Evolutionary conservation across 2,888 invertebrate species (phyloP).

Genomic region (Schizaphis graminum): DNA sequence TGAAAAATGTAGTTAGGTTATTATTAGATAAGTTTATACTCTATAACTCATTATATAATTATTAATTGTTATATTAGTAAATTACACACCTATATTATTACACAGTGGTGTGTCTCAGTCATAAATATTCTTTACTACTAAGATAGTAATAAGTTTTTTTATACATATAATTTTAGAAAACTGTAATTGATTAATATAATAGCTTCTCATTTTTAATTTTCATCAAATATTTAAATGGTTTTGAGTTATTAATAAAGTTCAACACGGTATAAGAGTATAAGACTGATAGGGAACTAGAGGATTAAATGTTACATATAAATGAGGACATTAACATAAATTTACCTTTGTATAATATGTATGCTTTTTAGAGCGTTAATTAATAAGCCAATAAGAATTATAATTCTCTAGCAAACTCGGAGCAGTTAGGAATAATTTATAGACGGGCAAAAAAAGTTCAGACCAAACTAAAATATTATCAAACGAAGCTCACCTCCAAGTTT

Average conservation of each 20-base stretch:
- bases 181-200: no score
- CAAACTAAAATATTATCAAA: neutral
- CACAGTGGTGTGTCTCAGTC: no score
- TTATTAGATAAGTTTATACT: neutral
- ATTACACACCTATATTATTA: no score
- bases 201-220: neutral
- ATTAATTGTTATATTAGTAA: neutral
- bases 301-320: neutral
- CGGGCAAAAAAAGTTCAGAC: neutral
- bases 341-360: neutral
- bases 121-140: no score
- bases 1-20: neutral
- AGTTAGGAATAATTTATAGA: neutral
- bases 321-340: neutral
- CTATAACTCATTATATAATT: neutral
- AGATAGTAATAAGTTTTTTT: no score
- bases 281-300: neutral
- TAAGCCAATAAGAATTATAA: neutral
- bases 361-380: neutral
- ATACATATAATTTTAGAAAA: no score
- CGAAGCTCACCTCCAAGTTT: conserved; percentile 46
- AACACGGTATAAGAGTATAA: neutral
- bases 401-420: neutral
- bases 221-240: neutral
- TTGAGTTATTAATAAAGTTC: neutral